Percentiles rank a stretch among this genome's conserved stretches.
Conservation (phyloP, 2,797 vertebrate genomes). For the Cichlasoma orientale region DNA sequence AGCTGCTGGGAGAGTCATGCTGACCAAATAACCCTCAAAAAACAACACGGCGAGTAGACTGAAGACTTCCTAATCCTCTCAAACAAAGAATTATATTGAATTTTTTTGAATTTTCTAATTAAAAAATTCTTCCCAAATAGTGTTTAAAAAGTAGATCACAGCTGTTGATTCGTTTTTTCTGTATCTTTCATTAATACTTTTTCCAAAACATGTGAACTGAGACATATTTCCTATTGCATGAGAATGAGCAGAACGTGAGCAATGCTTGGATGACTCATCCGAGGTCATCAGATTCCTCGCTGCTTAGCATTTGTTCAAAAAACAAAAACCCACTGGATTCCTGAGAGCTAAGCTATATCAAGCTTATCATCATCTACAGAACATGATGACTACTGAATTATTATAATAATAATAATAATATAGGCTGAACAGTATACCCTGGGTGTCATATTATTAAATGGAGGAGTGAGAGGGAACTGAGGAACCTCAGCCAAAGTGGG, state of each 20-base stretch:
- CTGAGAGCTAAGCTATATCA: not conserved
- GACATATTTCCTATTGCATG: not conserved
- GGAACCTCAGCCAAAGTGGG: not conserved
- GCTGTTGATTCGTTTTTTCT: too few relatives aligned
- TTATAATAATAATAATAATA: not conserved
- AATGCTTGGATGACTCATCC: not conserved
- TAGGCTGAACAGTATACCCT: not conserved
- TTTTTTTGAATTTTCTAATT: not conserved
- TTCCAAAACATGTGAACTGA: not conserved
- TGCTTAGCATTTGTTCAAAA: too few relatives aligned
- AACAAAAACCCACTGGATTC: too few relatives aligned
- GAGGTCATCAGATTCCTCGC: not conserved
- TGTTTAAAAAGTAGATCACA: not conserved
- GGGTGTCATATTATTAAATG: not conserved
- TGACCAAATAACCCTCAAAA: not conserved
- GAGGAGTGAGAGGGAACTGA: conserved; percentile 6
- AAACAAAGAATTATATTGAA: not conserved
- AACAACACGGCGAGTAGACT: not conserved
- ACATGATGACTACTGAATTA: not conserved
- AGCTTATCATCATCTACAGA: not conserved
- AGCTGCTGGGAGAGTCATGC: not conserved
- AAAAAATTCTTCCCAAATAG: not conserved
- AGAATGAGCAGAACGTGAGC: not conserved
- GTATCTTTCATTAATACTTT: not conserved
- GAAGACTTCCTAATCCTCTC: not conserved